Base-by-base conservation (phyloP, 2,797 vertebrate genomes). In the Channa striata region DNA sequence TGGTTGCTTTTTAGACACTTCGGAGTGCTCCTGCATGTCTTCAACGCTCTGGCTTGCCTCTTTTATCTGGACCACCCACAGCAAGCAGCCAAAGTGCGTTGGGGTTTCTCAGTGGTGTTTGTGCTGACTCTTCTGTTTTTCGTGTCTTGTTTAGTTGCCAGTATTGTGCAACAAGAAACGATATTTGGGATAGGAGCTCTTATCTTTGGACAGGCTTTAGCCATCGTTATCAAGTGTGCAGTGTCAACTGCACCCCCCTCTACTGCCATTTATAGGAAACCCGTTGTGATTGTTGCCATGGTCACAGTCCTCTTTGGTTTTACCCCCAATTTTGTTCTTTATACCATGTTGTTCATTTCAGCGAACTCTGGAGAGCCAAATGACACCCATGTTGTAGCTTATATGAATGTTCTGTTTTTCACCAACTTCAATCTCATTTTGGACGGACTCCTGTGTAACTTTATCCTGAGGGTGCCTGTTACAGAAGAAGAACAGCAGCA, bases 111-210 rank as follows among this genome's bases (percentile, higher is more conserved):
- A 0, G 11, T 6, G 34, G 1, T 43, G 11, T 1, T 1, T 19
- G 0, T 19, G 11, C 10, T 40, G 11, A 9, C n/a, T 1, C 0
- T 2, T 3, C 0, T 10, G 20, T 13, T 39, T n/a, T 1, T 4
- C 44, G 7, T 1, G 39, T 6, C n/a, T n/a, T 40, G 12, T 40
- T 2, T 50, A 2, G 13, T 40, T 7, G 0, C 9, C 16, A 0
- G 0, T 6, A 11, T 39, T 1, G 12, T 12, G 11, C 4, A 12
- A 1, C 12, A 3, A 21, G 7, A 13, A 16, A 4, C 6, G 39
- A 3, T 37, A n/a, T n/a, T n/a, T 2, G 21, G 4, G 16, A 6
- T 39, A 4, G 34, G 6, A n/a, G 16, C 11, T 50, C 4, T 30
- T 11, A 25, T 17, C 46, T n/a, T 50, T 40, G 59, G 14, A n/a